These are phyloP conservation scores for Drosophila busckii DNA, from an alignment of 1,140 invertebrate species.

Conservation along the genomic window DNA sequence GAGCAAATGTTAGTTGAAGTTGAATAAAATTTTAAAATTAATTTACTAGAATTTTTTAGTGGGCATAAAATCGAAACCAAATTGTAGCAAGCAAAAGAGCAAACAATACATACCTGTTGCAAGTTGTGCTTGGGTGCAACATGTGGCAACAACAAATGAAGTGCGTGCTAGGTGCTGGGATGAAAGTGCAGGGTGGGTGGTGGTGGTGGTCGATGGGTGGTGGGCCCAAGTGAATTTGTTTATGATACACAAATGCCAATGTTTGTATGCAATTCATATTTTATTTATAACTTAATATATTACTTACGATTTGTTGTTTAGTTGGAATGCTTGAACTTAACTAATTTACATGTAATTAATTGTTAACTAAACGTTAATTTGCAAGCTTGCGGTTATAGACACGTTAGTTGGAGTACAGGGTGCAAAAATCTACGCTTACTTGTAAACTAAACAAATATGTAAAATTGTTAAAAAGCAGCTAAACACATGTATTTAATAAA, in stretches of 20 bases:
- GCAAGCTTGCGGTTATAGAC: conserved; percentile 1
- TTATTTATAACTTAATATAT: conserved; percentile 28
- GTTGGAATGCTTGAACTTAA: conserved; percentile 64
- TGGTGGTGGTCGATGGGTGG: conserved; percentile 1
- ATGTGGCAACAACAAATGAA: conserved; percentile 9
- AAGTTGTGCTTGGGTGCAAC: conserved; percentile 9
- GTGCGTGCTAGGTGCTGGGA: conserved; percentile 35
- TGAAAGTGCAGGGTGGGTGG: conserved; percentile 15
- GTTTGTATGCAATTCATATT: conserved; percentile 47
- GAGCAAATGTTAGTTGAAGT: conserved; percentile 5
- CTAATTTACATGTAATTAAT: conserved; percentile 15
- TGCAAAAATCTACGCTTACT: conserved; percentile 67
- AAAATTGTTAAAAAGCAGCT: neutral
- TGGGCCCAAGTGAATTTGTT: conserved; percentile 15
- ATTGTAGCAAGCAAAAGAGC: conserved; percentile 41
- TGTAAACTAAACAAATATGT: neutral
- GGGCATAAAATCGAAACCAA: conserved; percentile 12
- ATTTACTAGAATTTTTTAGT: conserved; percentile 18
- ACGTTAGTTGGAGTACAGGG: conserved; percentile 29
- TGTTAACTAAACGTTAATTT: conserved; percentile 50
- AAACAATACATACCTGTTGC: conserved; percentile 41
- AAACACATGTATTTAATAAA: conserved; percentile 43
- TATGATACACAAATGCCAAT: conserved; percentile 45
- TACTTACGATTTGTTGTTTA: conserved; percentile 51
- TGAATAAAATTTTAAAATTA: neutral